Base-by-base conservation (phyloP, 2,888 invertebrate genomes). In the Molorchus minor region DNA sequence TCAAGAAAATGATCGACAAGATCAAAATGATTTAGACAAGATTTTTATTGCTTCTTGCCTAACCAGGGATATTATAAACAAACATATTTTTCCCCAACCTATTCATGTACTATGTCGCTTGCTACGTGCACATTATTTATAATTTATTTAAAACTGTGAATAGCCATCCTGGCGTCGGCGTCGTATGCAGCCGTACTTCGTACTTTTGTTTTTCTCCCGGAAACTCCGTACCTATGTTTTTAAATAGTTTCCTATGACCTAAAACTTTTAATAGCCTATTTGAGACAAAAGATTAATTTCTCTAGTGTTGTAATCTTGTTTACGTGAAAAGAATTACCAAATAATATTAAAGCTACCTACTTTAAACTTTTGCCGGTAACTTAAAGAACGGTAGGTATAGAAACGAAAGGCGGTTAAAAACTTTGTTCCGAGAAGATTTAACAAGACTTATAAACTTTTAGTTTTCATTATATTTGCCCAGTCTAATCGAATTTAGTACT, bases 211-310 rank as follows among this genome's bases (percentile, higher is more conserved):
- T 3, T 33, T 33, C 33, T n/a, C 3, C 5, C 5, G n/a, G 30
- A 45, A 41, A 40, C 41, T n/a, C 19, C 21, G 40, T 8, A n/a
- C n/a, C 7, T 4, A 4, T 25, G 25, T 15, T 25, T 29, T 16
- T 29, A 20, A 51, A 51, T 40, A 51, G 41, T 51, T 51, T 16
- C 25, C 20, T 25, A 29, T 61, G 64, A 62, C 59, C 64, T 25
- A 29, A 62, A 66, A 62, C 59, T 66, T 66, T 60, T 58, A 51
- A 66, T 57, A 58, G 62, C 30, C 64, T 57, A 38, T 59, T 58
- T 54, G 52, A 53, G 57, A 58, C 59, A 55, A 61, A 57, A 64
- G 66, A 68, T 68, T 68, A 68, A 68, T 68, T 64, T 64, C 60
- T 47, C 20, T 52, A 58, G 63, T 64, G 60, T 63, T 61, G 62